Evolutionary conservation across 2,888 invertebrate genomes (phyloP).

Genomic region (Latrodectus elegans): DNA sequence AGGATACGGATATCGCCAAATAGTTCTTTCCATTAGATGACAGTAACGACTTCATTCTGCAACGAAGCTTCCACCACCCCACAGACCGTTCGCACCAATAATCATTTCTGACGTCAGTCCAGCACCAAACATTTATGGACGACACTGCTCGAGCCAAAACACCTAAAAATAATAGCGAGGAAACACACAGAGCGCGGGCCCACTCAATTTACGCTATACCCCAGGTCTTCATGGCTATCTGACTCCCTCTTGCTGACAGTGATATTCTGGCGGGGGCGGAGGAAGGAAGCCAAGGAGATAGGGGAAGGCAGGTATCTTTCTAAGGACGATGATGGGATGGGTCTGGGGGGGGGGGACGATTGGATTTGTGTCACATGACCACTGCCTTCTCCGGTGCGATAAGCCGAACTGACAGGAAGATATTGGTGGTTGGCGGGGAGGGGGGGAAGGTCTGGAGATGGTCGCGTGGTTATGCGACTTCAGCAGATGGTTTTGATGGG

Average conservation of each 20-base stretch:
- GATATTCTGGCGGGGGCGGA: conserved; percentile 17
- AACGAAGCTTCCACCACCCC: neutral
- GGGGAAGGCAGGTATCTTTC: conserved; percentile 25
- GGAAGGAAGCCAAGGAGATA: neutral
- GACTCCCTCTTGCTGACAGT: conserved; percentile 39
- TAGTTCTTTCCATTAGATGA: neutral
- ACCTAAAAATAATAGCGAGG: neutral
- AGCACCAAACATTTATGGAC: neutral
- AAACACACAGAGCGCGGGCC: neutral
- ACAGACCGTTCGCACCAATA: neutral
- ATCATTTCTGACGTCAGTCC: neutral
- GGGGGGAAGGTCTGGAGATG: neutral
- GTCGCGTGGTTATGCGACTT: conserved; percentile 46
- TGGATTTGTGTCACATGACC: conserved; percentile 56
- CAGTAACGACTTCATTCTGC: neutral
- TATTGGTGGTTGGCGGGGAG: conserved; percentile 34
- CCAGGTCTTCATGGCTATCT: conserved; percentile 45
- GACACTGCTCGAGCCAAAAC: neutral
- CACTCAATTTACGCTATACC: conserved; percentile 10
- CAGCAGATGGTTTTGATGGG: conserved; percentile 53
- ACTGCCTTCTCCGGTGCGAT: conserved; percentile 40
- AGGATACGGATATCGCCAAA: too few species aligned
- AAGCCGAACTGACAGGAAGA: conserved; percentile 56
- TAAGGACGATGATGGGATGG: conserved; percentile 1
- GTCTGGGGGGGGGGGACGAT: conserved; percentile 30